phyloP scores from a whole-genome alignment of 2,888 invertebrate genomes.

The Brachynemurus nebulosus region DNA sequence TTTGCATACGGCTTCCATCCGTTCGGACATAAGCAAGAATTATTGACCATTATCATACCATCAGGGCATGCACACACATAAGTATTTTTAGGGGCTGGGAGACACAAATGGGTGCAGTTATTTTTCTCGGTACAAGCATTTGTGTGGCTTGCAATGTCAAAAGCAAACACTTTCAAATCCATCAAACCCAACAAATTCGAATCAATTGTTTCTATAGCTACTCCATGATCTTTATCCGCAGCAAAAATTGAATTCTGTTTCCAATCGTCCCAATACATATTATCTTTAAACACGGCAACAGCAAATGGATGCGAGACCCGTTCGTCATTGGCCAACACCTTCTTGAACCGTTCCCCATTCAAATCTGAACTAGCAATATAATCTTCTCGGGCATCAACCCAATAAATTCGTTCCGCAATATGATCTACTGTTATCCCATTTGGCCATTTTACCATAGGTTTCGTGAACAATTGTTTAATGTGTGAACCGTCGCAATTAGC shows the following conservation, averaged over 20 bases:
- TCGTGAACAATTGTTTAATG: conserved; percentile 47
- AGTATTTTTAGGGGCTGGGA: conserved; percentile 53
- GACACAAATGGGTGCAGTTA: conserved; percentile 61
- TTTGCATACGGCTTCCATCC: conserved; percentile 45
- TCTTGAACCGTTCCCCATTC: conserved; percentile 51
- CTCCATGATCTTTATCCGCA: conserved; percentile 64
- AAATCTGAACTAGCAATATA: conserved; percentile 66
- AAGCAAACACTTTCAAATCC: conserved; percentile 72
- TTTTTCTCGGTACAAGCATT: conserved; percentile 50
- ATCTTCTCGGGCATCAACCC: conserved; percentile 75
- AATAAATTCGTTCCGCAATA: conserved; percentile 66
- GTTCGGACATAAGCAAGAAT: conserved; percentile 65
- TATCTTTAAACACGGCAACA: conserved; percentile 70
- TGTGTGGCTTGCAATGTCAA: conserved; percentile 57
- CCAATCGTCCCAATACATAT: conserved; percentile 87
- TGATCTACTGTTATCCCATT: conserved; percentile 79
- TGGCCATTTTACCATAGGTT: conserved; percentile 64
- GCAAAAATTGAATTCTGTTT: conserved; percentile 62
- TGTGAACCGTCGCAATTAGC: conserved; percentile 67
- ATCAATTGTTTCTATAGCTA: conserved; percentile 41
- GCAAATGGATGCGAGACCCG: conserved; percentile 73
- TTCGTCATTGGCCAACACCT: conserved; percentile 47
- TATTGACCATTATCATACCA: conserved; percentile 41
- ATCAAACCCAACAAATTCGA: conserved; percentile 48
- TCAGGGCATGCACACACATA: conserved; percentile 71